A percentile compares a stretch with the other conserved stretches of the same genome.
These are phyloP conservation scores for Lethocerus indicus DNA, from an alignment of 1,140 invertebrate genomes.

Conservation along the genomic window DNA sequence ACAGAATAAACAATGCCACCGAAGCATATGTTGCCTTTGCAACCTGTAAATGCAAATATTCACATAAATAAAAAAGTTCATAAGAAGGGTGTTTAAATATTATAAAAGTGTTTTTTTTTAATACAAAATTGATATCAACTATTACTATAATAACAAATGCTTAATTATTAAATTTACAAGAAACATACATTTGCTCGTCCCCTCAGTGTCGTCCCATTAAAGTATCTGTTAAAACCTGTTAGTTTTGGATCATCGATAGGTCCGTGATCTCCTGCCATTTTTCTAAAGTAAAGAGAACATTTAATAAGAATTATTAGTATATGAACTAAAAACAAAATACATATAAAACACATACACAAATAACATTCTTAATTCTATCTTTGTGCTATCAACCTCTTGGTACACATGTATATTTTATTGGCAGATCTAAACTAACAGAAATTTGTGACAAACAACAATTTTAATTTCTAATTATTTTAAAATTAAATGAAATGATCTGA, in stretches of 20 bases:
- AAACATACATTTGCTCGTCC: conserved; percentile 21
- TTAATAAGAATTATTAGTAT: background rate
- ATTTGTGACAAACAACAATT: no score
- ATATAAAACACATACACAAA: background rate
- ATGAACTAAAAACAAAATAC: background rate
- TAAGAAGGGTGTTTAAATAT: background rate
- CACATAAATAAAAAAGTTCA: background rate
- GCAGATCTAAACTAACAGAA: no score
- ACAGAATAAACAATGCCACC: conserved; percentile 34
- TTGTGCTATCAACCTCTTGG: no score
- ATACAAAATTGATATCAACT: background rate
- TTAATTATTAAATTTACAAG: background rate
- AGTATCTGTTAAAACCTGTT: conserved; percentile 20
- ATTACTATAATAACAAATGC: background rate
- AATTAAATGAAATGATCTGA: no score
- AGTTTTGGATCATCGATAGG: conserved; percentile 18
- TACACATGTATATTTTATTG: no score
- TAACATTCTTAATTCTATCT: background rate
- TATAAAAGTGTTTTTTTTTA: background rate
- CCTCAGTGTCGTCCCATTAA: conserved; percentile 18
- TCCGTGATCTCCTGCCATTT: conserved; percentile 13
- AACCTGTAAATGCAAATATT: conserved; percentile 27
- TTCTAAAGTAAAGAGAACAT: background rate
- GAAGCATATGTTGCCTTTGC: conserved; percentile 42
- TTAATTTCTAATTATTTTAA: no score